Conservation (phyloP, 2,113 vertebrate genomes). For the Talpa occidentalis region DNA sequence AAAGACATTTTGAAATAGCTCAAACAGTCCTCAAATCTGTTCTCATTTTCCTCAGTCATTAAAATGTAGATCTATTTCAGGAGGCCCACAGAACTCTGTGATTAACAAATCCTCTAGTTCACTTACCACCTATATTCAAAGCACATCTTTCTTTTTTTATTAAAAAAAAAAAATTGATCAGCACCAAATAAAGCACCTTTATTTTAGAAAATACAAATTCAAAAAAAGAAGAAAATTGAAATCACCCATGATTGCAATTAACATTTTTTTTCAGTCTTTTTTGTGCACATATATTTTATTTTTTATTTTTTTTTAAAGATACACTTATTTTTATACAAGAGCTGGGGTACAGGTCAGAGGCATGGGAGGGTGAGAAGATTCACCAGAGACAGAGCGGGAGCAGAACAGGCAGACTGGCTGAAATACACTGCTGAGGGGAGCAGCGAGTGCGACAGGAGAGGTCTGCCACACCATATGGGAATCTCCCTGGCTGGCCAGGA, state of each 20-base stretch:
- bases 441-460: too few species aligned
- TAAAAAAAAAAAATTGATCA: neutral
- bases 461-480: too few species aligned
- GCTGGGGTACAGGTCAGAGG: too few species aligned
- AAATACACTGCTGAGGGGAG: too few species aligned
- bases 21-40: constrained; percentile 52
- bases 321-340: too few species aligned
- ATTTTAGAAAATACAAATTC: constrained; percentile 43
- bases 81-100: neutral
- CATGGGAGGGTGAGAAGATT: too few species aligned
- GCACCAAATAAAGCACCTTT: constrained; percentile 31
- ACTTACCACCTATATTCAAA: constrained; percentile 18
- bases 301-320: too few species aligned
- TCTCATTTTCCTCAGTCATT: constrained; percentile 65
- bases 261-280: neutral
- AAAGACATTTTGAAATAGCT: constrained; percentile 69
- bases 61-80: constrained; percentile 59
- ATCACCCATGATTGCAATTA: neutral
- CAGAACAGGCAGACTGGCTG: too few species aligned
- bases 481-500: too few species aligned
- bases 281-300: too few species aligned
- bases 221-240: constrained; percentile 33
- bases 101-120: constrained; percentile 23
- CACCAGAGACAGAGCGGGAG: too few species aligned
- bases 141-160: constrained; percentile 11